Conservation (phyloP, 2,797 vertebrate genomes). For the Distichodus sexfasciatus region DNA sequence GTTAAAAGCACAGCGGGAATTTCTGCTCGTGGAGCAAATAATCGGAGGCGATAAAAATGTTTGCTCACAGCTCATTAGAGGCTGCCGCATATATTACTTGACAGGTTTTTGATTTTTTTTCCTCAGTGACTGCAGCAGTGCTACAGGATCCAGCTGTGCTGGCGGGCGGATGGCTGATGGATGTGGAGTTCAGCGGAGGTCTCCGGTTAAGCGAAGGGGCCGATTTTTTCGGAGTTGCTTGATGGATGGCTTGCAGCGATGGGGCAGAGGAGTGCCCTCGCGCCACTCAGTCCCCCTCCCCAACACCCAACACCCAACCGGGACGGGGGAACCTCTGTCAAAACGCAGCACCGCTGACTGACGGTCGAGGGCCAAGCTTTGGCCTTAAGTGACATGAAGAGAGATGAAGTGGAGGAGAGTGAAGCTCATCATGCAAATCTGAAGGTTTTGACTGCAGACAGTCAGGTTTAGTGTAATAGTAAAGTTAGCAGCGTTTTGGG, state of each 20-base stretch:
- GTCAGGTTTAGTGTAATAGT: too few species aligned
- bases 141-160: neutral
- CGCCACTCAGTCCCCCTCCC: conserved; percentile 24
- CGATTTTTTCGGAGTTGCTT: conserved; percentile 17
- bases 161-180: neutral
- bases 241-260: conserved; percentile 38
- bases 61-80: neutral
- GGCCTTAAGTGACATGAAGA: conserved; percentile 25
- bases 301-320: conserved; percentile 21
- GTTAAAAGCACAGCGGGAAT: too few species aligned
- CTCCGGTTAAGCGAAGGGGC: conserved; percentile 4
- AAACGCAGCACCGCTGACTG: conserved; percentile 40
- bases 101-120: neutral
- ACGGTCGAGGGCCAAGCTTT: conserved; percentile 34
- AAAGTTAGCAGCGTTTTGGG: too few species aligned
- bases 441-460: neutral
- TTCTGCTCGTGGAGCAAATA: too few species aligned
- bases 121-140: too few species aligned
- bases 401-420: conserved; percentile 24
- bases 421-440: conserved; percentile 10
- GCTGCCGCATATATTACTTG: neutral
- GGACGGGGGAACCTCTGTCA: conserved; percentile 32
- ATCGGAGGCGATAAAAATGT: neutral
- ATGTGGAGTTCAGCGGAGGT: conserved; percentile 19
- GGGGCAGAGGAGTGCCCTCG: conserved; percentile 20